Evolutionary conservation across 2,797 vertebrate species (phyloP).

Genomic region (Moxostoma hubbsi): DNA sequence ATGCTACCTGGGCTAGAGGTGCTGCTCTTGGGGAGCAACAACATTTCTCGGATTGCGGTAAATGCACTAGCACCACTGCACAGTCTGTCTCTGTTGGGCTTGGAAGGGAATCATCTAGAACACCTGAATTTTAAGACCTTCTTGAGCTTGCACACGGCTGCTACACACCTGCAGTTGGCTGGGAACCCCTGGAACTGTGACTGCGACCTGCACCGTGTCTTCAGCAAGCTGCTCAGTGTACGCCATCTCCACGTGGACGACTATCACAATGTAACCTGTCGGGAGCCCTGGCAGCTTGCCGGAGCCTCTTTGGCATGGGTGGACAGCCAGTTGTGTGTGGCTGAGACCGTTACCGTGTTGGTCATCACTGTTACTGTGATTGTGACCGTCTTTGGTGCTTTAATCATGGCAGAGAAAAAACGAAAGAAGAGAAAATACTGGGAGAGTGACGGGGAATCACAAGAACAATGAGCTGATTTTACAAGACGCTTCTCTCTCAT

Average conservation of each 20-base stretch:
- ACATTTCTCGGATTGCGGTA: constrained; percentile 73
- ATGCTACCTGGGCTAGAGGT: constrained; percentile 78
- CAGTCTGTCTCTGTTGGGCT: constrained; percentile 69
- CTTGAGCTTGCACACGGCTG: constrained; percentile 71
- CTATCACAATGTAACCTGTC: constrained; percentile 76
- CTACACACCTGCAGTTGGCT: constrained; percentile 77
- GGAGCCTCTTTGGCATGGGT: constrained; percentile 72
- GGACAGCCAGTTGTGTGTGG: constrained; percentile 77
- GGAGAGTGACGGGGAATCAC: constrained; percentile 56
- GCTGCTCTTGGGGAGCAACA: constrained; percentile 75
- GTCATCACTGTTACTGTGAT: constrained; percentile 76
- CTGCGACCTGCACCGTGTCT: constrained; percentile 79
- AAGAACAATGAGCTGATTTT: constrained; percentile 6
- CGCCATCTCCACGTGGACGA: constrained; percentile 77
- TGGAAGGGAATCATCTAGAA: constrained; percentile 73
- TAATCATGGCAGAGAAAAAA: constrained; percentile 78
- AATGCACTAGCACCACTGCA: constrained; percentile 74
- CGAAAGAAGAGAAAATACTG: constrained; percentile 75
- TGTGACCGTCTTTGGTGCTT: constrained; percentile 75
- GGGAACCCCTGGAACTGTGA: constrained; percentile 78
- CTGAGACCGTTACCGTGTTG: constrained; percentile 76
- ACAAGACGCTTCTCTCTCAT: no score
- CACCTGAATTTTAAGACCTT: constrained; percentile 80
- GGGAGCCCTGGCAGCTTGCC: constrained; percentile 68
- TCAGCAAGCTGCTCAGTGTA: constrained; percentile 77